These are phyloP conservation scores for Synanthedon tipuliformis DNA, from an alignment of 2,888 invertebrate genomes.

Conservation along the genomic window DNA sequence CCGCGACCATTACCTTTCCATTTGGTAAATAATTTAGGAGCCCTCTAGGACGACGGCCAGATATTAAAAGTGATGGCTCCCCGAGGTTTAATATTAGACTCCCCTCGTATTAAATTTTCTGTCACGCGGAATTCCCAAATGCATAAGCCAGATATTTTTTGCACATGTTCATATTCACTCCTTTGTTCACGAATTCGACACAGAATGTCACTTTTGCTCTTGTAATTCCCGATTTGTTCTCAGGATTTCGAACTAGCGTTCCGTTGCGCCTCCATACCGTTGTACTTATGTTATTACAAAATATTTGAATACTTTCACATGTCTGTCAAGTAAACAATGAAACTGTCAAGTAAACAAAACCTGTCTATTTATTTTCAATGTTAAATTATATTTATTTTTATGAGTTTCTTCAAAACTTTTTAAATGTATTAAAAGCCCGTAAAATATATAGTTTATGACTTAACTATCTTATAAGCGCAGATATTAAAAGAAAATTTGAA, in stretches of 20 bases:
- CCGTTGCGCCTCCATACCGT: background rate
- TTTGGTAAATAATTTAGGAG: conserved; percentile 69
- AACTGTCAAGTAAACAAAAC: too few species aligned
- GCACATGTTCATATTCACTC: conserved; percentile 67
- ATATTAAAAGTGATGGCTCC: conserved; percentile 71
- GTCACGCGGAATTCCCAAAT: conserved; percentile 70
- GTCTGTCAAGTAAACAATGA: too few species aligned
- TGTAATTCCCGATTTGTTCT: conserved; percentile 35
- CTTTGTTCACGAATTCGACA: conserved; percentile 61
- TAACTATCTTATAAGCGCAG: too few species aligned
- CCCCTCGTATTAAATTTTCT: conserved; percentile 70
- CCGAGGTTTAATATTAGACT: conserved; percentile 68
- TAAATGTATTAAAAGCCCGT: too few species aligned
- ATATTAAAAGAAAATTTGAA: too few species aligned
- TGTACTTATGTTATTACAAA: too few species aligned
- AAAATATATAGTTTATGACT: too few species aligned
- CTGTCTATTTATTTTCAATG: too few species aligned
- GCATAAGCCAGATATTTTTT: conserved; percentile 67
- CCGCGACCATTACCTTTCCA: conserved; percentile 68
- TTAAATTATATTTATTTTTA: too few species aligned
- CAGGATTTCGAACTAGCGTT: conserved; percentile 24
- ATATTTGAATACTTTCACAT: too few species aligned
- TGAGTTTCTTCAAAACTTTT: too few species aligned
- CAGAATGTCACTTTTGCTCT: conserved; percentile 55
- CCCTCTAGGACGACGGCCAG: conserved; percentile 64